Base-by-base conservation (phyloP, 2,113 vertebrate genomes). In the Variabilichromis moorii region DNA sequence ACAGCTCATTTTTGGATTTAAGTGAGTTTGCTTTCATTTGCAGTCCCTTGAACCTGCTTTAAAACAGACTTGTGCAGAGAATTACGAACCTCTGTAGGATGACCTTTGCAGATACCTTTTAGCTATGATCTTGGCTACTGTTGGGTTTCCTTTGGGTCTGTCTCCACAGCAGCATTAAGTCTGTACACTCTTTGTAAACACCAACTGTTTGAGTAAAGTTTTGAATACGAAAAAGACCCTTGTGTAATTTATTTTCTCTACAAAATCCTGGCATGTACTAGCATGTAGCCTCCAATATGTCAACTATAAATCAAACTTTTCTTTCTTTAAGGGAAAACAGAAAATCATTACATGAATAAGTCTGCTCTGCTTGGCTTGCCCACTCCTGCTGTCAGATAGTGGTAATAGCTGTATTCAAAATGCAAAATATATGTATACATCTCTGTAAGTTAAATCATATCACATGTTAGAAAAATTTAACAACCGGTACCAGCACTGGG, bases 171-270 rank as follows among this genome's bases (percentile, higher is more conserved):
- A 55, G 79, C 86, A n/a, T 84, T 50, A 66, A 66, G 50, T 71
- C 55, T 86, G 80, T 88, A 21, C 78, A 66, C 31, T 55, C 84
- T 92, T 88, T 93, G 92, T 91, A 90, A 90, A 86, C 80, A 78
- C 79, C 81, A 63, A 55, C 89, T 87, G 61, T 90, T 91, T 88
- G 80, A 92, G 91, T 95, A 91, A 93, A 91, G 84, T 90, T 91
- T 91, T 63, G 55, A 28, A 4, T 90, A 82, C 66, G 4, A 89
- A 88, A 78, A 82, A 80, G 5, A 33, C 26, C 13, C 9, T 80
- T 68, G 57, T 84, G 10, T 31, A 13, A 11, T 78, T 82, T 33
- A 21, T 80, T 82, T 82, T 53, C 19, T 86, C 35, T 12, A 73
- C 28, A 50, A 28, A 53, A 63, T 17, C 17, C 54, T 78, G 17